These are phyloP conservation scores for Fundulus diaphanus DNA, from an alignment of 2,797 vertebrate species.

Conservation along the genomic window DNA sequence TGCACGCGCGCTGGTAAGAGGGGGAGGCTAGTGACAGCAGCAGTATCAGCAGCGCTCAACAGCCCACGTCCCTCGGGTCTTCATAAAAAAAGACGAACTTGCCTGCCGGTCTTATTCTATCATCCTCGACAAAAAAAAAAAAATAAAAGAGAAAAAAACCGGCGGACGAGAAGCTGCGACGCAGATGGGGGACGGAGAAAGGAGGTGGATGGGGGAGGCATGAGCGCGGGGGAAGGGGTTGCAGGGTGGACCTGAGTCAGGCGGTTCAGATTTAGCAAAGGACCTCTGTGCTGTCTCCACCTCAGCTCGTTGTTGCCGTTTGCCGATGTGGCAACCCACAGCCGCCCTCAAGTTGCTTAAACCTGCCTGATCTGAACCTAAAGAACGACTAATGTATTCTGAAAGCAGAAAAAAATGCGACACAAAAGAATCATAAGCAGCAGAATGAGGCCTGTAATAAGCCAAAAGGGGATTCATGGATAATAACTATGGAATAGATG, in stretches of 20 bases:
- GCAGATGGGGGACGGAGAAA: background rate
- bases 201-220: background rate
- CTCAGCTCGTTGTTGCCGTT: background rate
- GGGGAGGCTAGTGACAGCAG: conserved; percentile 39
- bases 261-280: conserved; percentile 25
- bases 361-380: conserved; percentile 53
- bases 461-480: conserved; percentile 78
- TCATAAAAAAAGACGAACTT: conserved; percentile 29
- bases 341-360: conserved; percentile 9
- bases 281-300: conserved; percentile 34
- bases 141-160: conserved; percentile 36
- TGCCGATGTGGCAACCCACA: conserved; percentile 38
- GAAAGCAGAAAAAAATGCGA: conserved; percentile 37
- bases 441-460: conserved; percentile 83
- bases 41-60: conserved; percentile 52
- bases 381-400: conserved; percentile 55
- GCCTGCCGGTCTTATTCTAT: conserved; percentile 34
- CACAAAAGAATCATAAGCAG: conserved; percentile 66
- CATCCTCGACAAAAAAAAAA: conserved; percentile 37
- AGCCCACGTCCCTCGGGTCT: conserved; percentile 48
- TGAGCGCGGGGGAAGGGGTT: background rate
- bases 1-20: background rate
- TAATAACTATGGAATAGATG: conserved; percentile 82
- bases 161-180: conserved; percentile 24
- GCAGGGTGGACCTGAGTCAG: conserved; percentile 24